Percentiles rank a stretch among this genome's conserved stretches.
These are phyloP conservation scores for Barbus barbus DNA, from an alignment of 2,113 vertebrate genomes.

Conservation along the genomic window DNA sequence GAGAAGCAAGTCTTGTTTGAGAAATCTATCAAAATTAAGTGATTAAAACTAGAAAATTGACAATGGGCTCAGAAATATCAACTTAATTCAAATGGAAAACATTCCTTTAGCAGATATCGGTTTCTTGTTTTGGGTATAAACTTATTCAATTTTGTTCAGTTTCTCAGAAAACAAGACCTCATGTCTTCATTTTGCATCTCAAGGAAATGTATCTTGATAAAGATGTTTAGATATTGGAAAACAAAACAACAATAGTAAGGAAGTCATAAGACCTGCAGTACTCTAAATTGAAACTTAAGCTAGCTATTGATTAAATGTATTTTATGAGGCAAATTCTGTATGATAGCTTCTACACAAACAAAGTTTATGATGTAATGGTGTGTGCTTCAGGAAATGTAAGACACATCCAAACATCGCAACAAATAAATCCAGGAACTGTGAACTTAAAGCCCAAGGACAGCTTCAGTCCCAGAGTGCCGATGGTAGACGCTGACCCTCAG, in stretches of 20 bases:
- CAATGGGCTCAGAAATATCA: not conserved
- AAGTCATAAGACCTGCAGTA: too few species aligned
- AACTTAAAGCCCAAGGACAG: not conserved
- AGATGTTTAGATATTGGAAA: not conserved
- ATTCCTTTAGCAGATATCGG: not conserved
- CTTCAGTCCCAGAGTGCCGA: not conserved
- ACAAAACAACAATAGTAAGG: not conserved
- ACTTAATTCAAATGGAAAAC: not conserved
- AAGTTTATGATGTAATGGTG: not conserved
- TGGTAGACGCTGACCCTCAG: not conserved
- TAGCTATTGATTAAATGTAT: not conserved
- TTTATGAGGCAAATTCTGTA: not conserved
- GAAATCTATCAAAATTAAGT: too few species aligned
- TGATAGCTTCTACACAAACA: not conserved
- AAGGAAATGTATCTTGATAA: too few species aligned
- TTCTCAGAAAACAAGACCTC: not conserved
- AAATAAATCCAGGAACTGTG: not conserved
- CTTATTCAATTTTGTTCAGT: not conserved
- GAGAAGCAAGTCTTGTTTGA: too few species aligned
- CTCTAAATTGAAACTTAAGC: not conserved
- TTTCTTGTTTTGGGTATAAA: not conserved
- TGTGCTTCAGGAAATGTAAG: not conserved
- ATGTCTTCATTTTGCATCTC: not conserved
- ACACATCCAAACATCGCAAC: not conserved
- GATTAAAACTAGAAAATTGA: not conserved